These are phyloP conservation scores for Drosophila varians DNA, from an alignment of 1,140 invertebrate genomes.

Conservation along the genomic window DNA sequence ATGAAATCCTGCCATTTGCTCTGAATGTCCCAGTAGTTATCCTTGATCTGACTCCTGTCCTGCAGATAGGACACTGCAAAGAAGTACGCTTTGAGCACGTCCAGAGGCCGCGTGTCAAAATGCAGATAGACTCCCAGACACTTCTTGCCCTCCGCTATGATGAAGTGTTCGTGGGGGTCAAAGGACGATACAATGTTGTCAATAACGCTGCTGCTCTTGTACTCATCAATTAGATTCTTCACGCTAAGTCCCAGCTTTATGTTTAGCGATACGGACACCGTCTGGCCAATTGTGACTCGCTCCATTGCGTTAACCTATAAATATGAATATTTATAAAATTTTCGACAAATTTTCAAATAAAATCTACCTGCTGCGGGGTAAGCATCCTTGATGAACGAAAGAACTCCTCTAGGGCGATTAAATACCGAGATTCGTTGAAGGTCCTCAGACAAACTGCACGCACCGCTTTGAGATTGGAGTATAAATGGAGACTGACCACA, in stretches of 20 bases:
- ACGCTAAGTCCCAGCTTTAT: constrained; percentile 76
- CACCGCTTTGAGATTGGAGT: constrained; percentile 94
- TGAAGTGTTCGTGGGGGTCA: constrained; percentile 83
- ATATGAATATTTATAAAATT: not conserved
- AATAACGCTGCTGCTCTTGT: constrained; percentile 65
- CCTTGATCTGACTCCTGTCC: constrained; percentile 83
- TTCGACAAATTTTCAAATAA: not conserved
- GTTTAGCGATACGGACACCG: constrained; percentile 81
- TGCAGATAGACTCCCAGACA: constrained; percentile 81
- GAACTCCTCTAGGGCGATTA: constrained; percentile 87
- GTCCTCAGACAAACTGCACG: constrained; percentile 89
- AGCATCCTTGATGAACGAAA: constrained; percentile 84
- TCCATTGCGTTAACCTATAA: constrained; percentile 86
- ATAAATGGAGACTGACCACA: constrained; percentile 92
- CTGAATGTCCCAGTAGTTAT: constrained; percentile 84
- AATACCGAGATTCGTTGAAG: constrained; percentile 91
- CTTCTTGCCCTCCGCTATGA: constrained; percentile 80
- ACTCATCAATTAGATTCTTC: constrained; percentile 68
- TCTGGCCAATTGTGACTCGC: constrained; percentile 85
- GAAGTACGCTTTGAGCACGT: constrained; percentile 82
- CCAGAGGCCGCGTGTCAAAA: constrained; percentile 75
- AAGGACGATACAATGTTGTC: constrained; percentile 84
- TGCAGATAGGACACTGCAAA: constrained; percentile 83
- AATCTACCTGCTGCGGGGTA: constrained; percentile 81
- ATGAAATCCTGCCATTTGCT: constrained; percentile 82